Evolutionary conservation across 2,113 vertebrate species (phyloP), one percentile per base, ranked within the genome.

Genomic region (Phrynosoma blainvillii): DNA sequence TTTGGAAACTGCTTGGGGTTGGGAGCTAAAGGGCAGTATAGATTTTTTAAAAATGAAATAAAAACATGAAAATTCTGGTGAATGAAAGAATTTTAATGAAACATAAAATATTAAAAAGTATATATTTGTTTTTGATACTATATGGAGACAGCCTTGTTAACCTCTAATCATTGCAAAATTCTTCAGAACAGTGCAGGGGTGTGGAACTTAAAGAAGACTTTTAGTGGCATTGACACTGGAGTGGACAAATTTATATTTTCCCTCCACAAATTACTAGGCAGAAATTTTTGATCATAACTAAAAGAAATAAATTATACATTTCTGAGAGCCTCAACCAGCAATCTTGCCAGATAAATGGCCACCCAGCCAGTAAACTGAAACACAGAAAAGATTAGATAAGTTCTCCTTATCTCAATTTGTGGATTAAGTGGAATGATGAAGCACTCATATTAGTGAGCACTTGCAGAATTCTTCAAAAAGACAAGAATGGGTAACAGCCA

Each of bases 231-330:
- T 56, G 77, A 27, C 14, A 13, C 7, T 56, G 32, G 56, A 59
- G 62, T 56, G n/a, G 2, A 20, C 32, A 87, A 27, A 40, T 86
- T 78, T 2, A 77, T 59, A 32, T 75, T 6, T 76, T 14, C 56
- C 32, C 13, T n/a, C 32, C 18, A 62, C 10, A 87, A 56, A 62
- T 40, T 65, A 85, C 10, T 47, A 62, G 25, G 73, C 86, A 82
- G 70, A 32, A 86, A 87, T 74, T 89, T 30, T 42, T 20, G 27
- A 74, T 40, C 40, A 76, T 27, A 65, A 66, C 27, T 52, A 79
- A 76, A 87, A 83, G 76, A 92, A 93, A 93, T 62, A 85, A 89
- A 84, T 76, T n/a, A 6, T 84, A 42, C 73, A 86, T 91, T 80
- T 62, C 40, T 47, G 68, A 87, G 42, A 82, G 40, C 82, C 16